These are phyloP conservation scores for Pangasius macronema DNA, from an alignment of 2,797 vertebrate species.

Conservation along the genomic window DNA sequence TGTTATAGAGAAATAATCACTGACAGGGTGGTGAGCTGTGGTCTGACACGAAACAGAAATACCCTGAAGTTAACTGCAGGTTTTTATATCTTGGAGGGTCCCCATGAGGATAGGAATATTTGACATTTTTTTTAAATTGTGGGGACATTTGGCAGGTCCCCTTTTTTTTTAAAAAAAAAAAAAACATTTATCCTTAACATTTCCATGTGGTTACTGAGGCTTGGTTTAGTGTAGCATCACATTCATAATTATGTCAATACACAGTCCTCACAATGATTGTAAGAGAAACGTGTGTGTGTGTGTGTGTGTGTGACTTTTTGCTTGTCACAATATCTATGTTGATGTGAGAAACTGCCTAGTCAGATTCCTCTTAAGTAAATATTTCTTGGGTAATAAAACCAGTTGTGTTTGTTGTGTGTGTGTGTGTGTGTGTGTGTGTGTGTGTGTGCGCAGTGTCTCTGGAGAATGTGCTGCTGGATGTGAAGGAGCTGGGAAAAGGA, in stretches of 20 bases:
- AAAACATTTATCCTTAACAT: not conserved
- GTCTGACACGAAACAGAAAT: not conserved
- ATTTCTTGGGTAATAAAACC: not conserved
- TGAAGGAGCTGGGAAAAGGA: constrained; percentile 91
- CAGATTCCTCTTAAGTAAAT: not conserved
- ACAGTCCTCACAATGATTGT: not conserved
- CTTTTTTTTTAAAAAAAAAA: not conserved
- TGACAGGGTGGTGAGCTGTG: not conserved
- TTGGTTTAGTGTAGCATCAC: not conserved
- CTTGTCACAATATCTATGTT: not conserved
- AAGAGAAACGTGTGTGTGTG: not conserved
- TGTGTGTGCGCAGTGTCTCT: constrained; percentile 82
- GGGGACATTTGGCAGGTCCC: not conserved
- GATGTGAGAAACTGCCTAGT: not conserved
- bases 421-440: constrained; percentile 20
- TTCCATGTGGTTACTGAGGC: not conserved
- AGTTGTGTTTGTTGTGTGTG: not conserved
- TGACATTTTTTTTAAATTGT: not conserved
- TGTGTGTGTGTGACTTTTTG: not conserved
- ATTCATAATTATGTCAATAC: not conserved
- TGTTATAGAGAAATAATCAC: too few relatives aligned
- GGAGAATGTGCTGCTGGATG: constrained; percentile 94
- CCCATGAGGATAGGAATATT: not conserved
- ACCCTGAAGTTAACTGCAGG: not conserved
- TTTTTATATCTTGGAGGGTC: not conserved